Base-by-base conservation (phyloP, 2,888 invertebrate genomes). In the Andrena camellia region DNA sequence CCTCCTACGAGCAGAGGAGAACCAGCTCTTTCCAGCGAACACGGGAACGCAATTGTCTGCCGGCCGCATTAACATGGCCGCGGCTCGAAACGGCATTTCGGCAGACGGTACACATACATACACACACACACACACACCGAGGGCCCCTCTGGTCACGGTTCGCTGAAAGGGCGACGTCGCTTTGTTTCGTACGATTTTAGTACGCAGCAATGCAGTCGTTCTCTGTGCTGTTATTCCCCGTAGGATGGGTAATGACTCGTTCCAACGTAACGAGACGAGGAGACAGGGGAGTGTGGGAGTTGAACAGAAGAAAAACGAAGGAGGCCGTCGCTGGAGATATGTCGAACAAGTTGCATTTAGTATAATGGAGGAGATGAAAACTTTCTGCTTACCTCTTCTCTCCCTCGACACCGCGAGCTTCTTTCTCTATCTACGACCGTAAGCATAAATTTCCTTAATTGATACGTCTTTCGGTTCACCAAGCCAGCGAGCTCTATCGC, bases 1-100 rank as follows among this genome's bases (percentile, higher is more conserved):
- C 31, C 64, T 66, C 52, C 62, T 26, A 50, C 35, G n/a, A 63
- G 73, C 73, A 33, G 52, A 68, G 79, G 74, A 83, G 75, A 77
- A 78, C 78, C 78, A 42, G 81, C 81, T 81, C 89, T 85, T 87
- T 85, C 77, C 80, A 84, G 35, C 69, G 81, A 85, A 89, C 85
- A 85, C 84, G 89, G 75, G 85, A 86, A 88, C 83, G 85, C 89
- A 88, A 89, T 87, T 86, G 88, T 88, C 88, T 83, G 82, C 50
- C 52, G 77, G 68, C 78, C 63, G 42, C 62, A 74, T 86, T 81
- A 83, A 83, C 86, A 83, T 71, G 86, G 77, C 71, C 77, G 79
- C 71, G 77, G 72, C 83, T 75, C 69, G 76, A 88, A 66, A 23
- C 67, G 66, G 76, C 78, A 88, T 87, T 87, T 87, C 86, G 87